A percentile compares a stretch with the other conserved stretches of the same genome.
Conservation (phyloP, 2,797 vertebrate genomes). For the Phylloscopus collybita region DNA sequence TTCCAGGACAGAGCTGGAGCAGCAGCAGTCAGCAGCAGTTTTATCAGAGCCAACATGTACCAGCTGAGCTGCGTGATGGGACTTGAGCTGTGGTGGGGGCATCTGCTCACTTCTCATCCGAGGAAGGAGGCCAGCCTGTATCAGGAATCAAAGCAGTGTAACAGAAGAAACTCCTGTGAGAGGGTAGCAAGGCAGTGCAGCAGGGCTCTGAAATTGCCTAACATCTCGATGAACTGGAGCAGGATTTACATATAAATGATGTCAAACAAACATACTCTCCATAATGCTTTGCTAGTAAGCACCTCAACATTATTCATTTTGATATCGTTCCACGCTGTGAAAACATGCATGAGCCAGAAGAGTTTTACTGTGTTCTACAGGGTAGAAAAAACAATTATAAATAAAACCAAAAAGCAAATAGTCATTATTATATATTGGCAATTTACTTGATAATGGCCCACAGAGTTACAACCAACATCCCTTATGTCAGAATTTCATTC, state of each 20-base stretch:
- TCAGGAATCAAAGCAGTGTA: neutral
- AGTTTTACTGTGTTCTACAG: slow-evolving; percentile 18
- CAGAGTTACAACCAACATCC: neutral
- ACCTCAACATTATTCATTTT: slow-evolving; percentile 65
- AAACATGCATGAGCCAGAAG: slow-evolving; percentile 33
- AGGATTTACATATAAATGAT: slow-evolving; percentile 73
- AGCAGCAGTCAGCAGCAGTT: neutral
- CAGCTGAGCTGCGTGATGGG: neutral
- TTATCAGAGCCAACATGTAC: neutral
- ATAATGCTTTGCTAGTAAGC: slow-evolving; percentile 63
- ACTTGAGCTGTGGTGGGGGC: neutral
- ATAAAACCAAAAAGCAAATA: slow-evolving; percentile 5
- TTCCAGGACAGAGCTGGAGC: neutral
- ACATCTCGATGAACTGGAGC: slow-evolving; percentile 46
- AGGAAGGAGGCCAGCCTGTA: neutral
- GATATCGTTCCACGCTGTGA: slow-evolving; percentile 44
- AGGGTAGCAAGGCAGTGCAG: slow-evolving; percentile 2
- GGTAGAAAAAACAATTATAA: slow-evolving; percentile 10
- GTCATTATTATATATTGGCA: slow-evolving; percentile 9
- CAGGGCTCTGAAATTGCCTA: slow-evolving; percentile 38
- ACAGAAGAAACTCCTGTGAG: neutral
- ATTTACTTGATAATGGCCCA: slow-evolving; percentile 17
- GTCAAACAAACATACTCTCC: slow-evolving; percentile 30
- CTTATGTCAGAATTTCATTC: slow-evolving; percentile 2
- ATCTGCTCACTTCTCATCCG: neutral